Evolutionary conservation across 2,113 vertebrate genomes (phyloP).

Genomic region (Cochlearius cochlearius): DNA sequence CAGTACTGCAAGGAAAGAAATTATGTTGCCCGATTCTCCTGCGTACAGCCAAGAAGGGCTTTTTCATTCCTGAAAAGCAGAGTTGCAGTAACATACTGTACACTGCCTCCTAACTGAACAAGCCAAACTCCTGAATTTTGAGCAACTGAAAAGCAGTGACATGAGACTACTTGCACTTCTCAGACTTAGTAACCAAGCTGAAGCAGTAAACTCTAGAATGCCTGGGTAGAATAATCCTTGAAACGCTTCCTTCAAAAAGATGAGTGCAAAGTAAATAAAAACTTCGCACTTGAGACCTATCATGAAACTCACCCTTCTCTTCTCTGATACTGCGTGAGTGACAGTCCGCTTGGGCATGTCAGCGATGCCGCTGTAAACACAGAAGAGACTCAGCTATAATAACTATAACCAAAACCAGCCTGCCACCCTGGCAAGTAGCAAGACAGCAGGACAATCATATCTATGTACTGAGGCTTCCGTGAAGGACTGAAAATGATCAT

Average conservation of each 20-base stretch:
- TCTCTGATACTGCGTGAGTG: rapidly evolving
- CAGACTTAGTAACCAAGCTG: background rate
- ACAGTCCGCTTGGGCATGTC: background rate
- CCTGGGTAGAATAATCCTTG: background rate
- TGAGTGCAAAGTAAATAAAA: background rate
- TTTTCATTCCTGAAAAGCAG: background rate
- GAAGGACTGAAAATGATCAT: background rate
- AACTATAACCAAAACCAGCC: background rate
- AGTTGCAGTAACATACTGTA: background rate
- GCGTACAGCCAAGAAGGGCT: background rate
- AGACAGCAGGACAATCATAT: background rate
- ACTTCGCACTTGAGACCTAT: background rate
- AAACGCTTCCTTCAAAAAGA: background rate
- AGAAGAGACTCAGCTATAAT: background rate
- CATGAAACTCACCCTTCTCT: background rate
- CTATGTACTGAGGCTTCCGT: background rate
- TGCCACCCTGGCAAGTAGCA: background rate
- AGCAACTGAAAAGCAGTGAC: background rate
- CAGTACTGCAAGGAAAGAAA: background rate
- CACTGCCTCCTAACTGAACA: background rate
- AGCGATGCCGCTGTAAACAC: background rate
- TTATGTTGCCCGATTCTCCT: background rate
- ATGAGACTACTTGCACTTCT: background rate
- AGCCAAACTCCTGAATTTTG: background rate
- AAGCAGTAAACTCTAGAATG: background rate